Conservation (phyloP, 2,797 vertebrate genomes). For the Pampus argenteus region DNA sequence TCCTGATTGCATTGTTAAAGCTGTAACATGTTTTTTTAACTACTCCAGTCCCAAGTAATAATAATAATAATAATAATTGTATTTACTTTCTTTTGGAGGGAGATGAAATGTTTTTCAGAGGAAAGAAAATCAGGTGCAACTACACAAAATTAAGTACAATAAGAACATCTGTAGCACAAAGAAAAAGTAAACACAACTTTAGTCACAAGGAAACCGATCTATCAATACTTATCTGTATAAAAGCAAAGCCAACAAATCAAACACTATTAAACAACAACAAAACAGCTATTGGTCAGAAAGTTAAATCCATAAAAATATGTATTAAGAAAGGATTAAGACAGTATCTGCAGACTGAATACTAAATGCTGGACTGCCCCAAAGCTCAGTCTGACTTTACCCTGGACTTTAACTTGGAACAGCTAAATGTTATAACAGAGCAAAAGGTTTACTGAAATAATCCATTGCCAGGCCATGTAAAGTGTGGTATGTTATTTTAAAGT, state of each 20-base stretch:
- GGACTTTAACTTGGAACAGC: neutral
- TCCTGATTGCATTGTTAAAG: constrained; percentile 36
- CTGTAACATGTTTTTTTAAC: constrained; percentile 9
- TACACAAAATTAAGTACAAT: constrained; percentile 2
- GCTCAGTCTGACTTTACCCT: constrained; percentile 6
- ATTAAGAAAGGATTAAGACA: constrained; percentile 9
- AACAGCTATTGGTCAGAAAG: constrained; percentile 28
- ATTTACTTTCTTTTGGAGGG: constrained; percentile 23
- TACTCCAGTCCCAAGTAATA: constrained; percentile 13
- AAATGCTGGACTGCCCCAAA: neutral
- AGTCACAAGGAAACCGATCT: constrained; percentile 14
- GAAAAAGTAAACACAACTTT: constrained; percentile 14
- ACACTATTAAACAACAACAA: constrained; percentile 25
- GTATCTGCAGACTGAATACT: constrained; percentile 13
- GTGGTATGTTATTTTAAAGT: constrained; percentile 23
- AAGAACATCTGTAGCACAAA: constrained; percentile 26
- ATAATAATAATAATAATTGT: neutral
- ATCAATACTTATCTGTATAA: constrained; percentile 5
- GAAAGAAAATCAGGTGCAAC: constrained; percentile 19
- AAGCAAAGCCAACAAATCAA: constrained; percentile 32
- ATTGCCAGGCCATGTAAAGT: constrained; percentile 5
- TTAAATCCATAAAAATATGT: constrained; percentile 16
- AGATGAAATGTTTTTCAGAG: neutral
- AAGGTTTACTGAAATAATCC: constrained; percentile 24
- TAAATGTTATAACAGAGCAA: constrained; percentile 3